A percentile compares a stretch with the other conserved stretches of the same genome.
These are phyloP conservation scores for Barnardius zonarius DNA, from an alignment of 2,113 vertebrate genomes.

Conservation along the genomic window DNA sequence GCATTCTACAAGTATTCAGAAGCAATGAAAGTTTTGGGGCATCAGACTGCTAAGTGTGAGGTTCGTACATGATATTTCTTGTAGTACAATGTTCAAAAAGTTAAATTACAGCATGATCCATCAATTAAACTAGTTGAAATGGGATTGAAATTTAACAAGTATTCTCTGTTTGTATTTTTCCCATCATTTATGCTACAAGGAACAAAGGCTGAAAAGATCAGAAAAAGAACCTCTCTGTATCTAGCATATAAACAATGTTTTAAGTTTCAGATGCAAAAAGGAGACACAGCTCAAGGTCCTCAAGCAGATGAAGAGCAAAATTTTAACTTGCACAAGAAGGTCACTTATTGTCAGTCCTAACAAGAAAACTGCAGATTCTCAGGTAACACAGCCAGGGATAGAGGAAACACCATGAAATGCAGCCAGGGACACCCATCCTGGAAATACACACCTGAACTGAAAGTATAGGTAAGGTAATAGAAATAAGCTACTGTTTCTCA, in stretches of 20 bases:
- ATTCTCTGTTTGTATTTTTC: neutral
- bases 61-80: neutral
- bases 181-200: neutral
- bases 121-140: neutral
- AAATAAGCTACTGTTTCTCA: neutral
- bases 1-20: neutral
- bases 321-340: fast-evolving
- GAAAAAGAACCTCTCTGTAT: neutral
- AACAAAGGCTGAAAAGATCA: neutral
- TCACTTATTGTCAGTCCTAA: neutral
- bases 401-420: neutral
- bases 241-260: neutral
- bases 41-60: neutral
- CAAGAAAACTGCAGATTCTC: neutral
- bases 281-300: neutral
- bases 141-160: neutral
- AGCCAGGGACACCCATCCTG: neutral
- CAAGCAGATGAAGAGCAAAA: neutral
- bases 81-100: neutral
- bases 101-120: neutral
- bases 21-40: neutral
- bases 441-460: neutral
- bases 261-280: neutral
- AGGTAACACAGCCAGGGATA: neutral
- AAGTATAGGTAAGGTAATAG: neutral